Percentiles rank a stretch among this genome's conserved stretches.
These are phyloP conservation scores for Antennarius maculatus DNA, from an alignment of 2,797 vertebrate species.

Conservation along the genomic window DNA sequence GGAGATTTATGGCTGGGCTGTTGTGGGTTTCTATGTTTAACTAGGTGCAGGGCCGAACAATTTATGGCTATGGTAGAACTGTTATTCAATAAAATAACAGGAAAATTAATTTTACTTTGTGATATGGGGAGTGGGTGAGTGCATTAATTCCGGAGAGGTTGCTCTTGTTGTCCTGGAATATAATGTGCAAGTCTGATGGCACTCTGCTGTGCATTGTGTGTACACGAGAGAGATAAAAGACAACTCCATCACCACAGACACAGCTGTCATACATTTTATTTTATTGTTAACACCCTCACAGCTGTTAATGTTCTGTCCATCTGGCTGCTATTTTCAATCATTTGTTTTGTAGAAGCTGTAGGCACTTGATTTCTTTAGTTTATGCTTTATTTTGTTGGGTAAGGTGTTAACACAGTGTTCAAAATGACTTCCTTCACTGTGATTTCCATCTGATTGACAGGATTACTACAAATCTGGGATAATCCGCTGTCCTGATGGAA, in stretches of 20 bases:
- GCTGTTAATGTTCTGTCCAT: neutral
- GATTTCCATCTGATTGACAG: slow-evolving; percentile 79
- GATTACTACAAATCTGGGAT: slow-evolving; percentile 99
- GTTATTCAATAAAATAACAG: neutral
- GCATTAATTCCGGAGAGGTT: neutral
- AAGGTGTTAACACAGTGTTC: slow-evolving; percentile 22
- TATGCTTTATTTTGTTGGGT: slow-evolving; percentile 12
- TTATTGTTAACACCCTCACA: neutral
- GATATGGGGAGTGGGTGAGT: neutral
- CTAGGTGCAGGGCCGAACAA: neutral
- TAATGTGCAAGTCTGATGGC: neutral
- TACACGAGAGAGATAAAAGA: neutral
- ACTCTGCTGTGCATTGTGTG: neutral
- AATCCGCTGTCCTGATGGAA: slow-evolving; percentile 98
- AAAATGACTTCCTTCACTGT: slow-evolving; percentile 34
- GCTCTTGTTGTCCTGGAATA: neutral
- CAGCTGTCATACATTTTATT: neutral
- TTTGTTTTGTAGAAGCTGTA: neutral
- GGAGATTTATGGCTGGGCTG: neutral
- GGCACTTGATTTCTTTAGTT: neutral
- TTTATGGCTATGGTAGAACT: neutral
- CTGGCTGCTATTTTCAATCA: neutral
- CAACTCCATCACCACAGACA: neutral
- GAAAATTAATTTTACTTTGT: neutral
- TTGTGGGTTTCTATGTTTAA: neutral